Evolutionary conservation across 2,888 invertebrate genomes (phyloP).

Genomic region (Cenopis cana): DNA sequence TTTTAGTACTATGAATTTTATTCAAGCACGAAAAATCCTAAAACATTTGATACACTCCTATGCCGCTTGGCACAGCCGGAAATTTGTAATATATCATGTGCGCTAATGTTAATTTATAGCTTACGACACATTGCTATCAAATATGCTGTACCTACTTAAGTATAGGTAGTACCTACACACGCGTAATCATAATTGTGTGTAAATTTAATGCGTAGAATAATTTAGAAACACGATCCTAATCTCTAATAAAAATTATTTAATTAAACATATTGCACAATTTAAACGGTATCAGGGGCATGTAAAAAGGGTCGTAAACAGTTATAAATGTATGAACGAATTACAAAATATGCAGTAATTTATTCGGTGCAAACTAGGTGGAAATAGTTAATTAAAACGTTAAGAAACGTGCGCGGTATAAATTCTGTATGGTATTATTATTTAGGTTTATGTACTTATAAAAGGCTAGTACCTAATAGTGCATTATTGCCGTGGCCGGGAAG

Average conservation of each 20-base stretch:
- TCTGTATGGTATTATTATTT: background rate
- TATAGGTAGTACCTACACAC: background rate
- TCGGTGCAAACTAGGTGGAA: constrained; percentile 35
- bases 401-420: constrained; percentile 20
- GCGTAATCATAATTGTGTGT: constrained; percentile 13
- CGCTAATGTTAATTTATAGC: background rate
- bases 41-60: too few species aligned
- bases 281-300: constrained; percentile 27
- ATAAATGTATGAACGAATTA: constrained; percentile 19
- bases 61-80: background rate
- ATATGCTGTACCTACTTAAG: background rate
- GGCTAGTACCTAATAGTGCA: too few species aligned
- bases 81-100: background rate
- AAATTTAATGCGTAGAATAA: constrained; percentile 9
- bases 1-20: too few species aligned
- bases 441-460: too few species aligned
- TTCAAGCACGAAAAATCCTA: too few species aligned
- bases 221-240: constrained; percentile 22
- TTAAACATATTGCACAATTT: constrained; percentile 26
- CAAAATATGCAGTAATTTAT: constrained; percentile 40
- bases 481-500: too few species aligned
- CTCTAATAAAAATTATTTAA: constrained; percentile 27
- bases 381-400: constrained; percentile 37
- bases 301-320: constrained; percentile 37
- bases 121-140: constrained; percentile 6